Evolutionary conservation across 2,888 invertebrate genomes (phyloP), one percentile per base, ranked within the genome.

Genomic region (Macaria liturata): DNA sequence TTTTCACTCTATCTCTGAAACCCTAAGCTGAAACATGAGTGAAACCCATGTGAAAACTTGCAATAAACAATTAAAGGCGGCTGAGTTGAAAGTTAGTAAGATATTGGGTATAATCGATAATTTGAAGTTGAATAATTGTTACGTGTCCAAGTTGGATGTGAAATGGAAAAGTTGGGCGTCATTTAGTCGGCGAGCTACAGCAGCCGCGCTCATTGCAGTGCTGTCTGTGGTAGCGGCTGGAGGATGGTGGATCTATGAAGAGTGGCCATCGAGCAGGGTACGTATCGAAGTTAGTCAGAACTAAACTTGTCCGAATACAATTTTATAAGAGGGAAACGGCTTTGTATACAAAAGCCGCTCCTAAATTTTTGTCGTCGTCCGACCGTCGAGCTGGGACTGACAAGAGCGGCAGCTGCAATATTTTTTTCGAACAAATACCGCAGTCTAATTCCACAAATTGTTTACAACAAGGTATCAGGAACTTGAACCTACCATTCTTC

Each of bases 1-100:
- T 63, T 71, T 71, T 70, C 80, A 86, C 69, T 81, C 55, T 32
- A 37, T 40, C 58, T 46, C 34, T 57, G 59, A 50, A 64, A 55
- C 40, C 31, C 9, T 39, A 34, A 4, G 43, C 46, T 31, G 0
- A 34, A 63, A 57, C 60, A 88, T 88, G 88, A 76, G 63, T 54
- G 70, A 69, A 57, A 60, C 61, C 4, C 59, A 69, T 45, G 64
- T 68, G n/a, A 89, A 86, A 71, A 62, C 70, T 3, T 80, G 78
- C 42, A 84, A 87, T 0, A 89, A 88, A 69, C 88, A 83, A 66
- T 55, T 76, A 3, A 91, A 90, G 83, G 65, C 69, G 0, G 86
- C 87, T 0, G 89, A 91, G 70, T 50, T 78, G 3, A 89, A 86
- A 79, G 44, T 91, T 3, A 62, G 71, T 3, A 88, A 85, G 74